Base-by-base conservation (phyloP, 2,888 invertebrate species). In the Rhynchonema sp. region DNA sequence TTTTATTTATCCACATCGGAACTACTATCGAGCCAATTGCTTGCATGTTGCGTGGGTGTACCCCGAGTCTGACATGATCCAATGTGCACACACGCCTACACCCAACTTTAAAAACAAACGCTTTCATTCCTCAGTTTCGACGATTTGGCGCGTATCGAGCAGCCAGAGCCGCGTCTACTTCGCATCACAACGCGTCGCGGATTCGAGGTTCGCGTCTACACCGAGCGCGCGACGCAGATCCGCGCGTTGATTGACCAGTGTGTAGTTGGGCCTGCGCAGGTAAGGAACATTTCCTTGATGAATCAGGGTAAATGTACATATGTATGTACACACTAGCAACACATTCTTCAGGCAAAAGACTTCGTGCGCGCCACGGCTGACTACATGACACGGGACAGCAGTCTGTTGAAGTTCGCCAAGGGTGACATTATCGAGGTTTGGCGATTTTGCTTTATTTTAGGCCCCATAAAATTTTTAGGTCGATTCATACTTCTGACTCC, bases 201-300 rank as follows among this genome's bases (percentile, higher is more conserved):
- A 61, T 81, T 83, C n/a, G 82, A 86, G 64, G 79, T 90, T 67
- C 84, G 84, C 23, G 78, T 92, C 65, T 88, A 88, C 75, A 86
- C 86, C 9, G 83, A 83, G 61, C 81, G 87, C 67, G 89, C 91
- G 0, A 82, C 84, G 60, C 86, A 87, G 72, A 82, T 92, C 58
- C 84, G 87, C 62, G 82, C 84, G 64, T 84, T 91, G 81, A 83
- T 94, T 64, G 83, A 84, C 56, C 83, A 83, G 69, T 91, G 84
- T 77, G 83, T 85, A 64, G 80, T 81, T 65, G 88, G 87, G 65
- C 73, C 73, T 64, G 80, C 83, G 67, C 82, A 82, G 80, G 84
- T 84, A n/a, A n/a, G n/a, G n/a, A n/a, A n/a, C n/a, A n/a, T n/a
- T n/a, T n/a, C n/a, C 73, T n/a, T n/a, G n/a, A n/a, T n/a, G n/a